Base-by-base conservation (phyloP, 2,113 vertebrate genomes). In the Anarrhichthys ocellatus region DNA sequence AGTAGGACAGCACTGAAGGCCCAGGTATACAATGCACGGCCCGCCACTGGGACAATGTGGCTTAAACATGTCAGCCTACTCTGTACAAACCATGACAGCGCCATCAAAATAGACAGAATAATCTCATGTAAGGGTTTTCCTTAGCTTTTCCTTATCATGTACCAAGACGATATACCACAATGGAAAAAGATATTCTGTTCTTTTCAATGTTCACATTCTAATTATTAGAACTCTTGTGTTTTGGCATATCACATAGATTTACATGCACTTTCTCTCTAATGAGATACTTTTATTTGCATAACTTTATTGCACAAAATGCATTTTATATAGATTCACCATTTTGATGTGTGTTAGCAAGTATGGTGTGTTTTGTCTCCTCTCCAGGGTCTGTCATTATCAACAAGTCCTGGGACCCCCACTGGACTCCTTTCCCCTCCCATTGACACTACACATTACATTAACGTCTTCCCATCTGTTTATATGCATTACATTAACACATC, bases 41-140 rank as follows among this genome's bases (percentile, higher is more conserved):
- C 32, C 32, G 32, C 32, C 3, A 34, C 32, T 34, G 32, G 32
- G 27, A 27, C 27, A 27, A 74, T 64, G 64, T 65, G 65, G 9
- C 38, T 61, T 61, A 44, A 76, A 67, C 32, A 36, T 70, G 38
- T 50, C 36, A 40, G n/a, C 20, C 17, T 34, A 20, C 22, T 61
- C 42, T 32, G 22, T 50, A 54, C 68, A 67, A 81, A 76, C 73
- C 1, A 46, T 68, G 42, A n/a, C 44, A 36, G 27, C 3, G 22
- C 7, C 32, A 24, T 36, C 58, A 56, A 46, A 46, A 74, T 29
- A 40, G 1, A 18, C 4, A 46, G 7, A 38, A 42, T 9, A 70
- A 50, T 61, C 38, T 17, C 13, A 22, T 10, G 46, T 22, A 24
- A 29, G 54, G 32, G 9, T 64, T 64, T 18, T 40, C 44, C 15